Conservation (phyloP, 2,113 vertebrate species). For the Mohoua ochrocephala region DNA sequence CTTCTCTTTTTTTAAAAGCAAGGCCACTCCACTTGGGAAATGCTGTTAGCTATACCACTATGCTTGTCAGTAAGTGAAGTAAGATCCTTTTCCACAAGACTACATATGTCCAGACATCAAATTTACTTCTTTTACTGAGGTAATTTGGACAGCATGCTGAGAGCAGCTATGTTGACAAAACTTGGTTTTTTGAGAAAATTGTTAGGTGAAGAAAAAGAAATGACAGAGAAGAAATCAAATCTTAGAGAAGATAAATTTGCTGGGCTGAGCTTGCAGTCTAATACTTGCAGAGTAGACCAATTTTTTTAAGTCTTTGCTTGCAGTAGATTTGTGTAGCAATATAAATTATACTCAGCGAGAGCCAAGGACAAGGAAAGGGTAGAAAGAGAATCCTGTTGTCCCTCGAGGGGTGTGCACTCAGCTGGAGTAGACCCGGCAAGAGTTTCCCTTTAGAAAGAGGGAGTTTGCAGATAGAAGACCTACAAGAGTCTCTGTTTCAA, state of each 20-base stretch:
- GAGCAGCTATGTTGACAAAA: not conserved
- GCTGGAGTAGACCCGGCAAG: not conserved
- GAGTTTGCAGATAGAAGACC: not conserved
- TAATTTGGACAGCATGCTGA: constrained; percentile 33
- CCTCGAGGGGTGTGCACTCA: not conserved
- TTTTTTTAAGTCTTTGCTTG: not conserved
- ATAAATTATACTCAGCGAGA: not conserved
- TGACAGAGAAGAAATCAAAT: constrained; percentile 21
- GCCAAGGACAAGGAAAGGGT: not conserved
- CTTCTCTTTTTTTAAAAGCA: constrained; percentile 48
- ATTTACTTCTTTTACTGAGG: constrained; percentile 58
- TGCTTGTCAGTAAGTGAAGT: constrained; percentile 69
- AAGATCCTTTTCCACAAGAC: constrained; percentile 69
- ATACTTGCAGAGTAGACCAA: not conserved
- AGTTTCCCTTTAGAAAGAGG: not conserved
- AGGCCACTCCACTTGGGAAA: constrained; percentile 70
- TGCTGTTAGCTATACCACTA: constrained; percentile 63
- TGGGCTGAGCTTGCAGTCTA: not conserved
- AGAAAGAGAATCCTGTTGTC: not conserved
- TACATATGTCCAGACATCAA: constrained; percentile 72
- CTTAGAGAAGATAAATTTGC: constrained; percentile 29
- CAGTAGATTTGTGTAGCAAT: not conserved
- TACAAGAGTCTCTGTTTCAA: not conserved
- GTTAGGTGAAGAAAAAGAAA: constrained; percentile 6
- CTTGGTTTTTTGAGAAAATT: constrained; percentile 25